Evolutionary conservation across 2,797 vertebrate species (phyloP), one percentile per base, ranked within the genome.

Genomic region (Steatocranus sp.): DNA sequence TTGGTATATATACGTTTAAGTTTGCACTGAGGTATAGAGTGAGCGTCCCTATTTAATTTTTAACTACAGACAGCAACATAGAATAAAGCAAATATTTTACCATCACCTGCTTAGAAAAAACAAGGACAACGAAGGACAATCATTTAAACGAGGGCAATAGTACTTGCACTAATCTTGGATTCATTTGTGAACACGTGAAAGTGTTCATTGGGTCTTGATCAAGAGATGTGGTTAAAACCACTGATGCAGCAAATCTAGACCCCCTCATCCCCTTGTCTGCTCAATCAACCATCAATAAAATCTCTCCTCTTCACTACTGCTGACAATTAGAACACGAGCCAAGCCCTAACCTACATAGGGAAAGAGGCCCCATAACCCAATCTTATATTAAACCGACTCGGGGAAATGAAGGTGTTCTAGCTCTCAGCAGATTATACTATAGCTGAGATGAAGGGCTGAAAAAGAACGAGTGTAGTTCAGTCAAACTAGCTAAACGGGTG

Each of bases 401-500:
- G 23, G 61, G 80, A 81, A 87, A 87, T 70, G 27, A 80, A 92
- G 82, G 81, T 90, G 76, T 34, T 83, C 85, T 76, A 88, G 86
- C 87, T 91, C 82, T 68, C 53, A 58, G 89, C 83, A 89, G 84
- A 90, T 88, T 89, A 90, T 81, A 89, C 81, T 92, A 90, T 83
- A 91, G 87, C 88, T 75, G 20, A 86, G 86, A 87, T 92, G 92
- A 88, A 89, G 87, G 83, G 83, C 81, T 91, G 88, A 82, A 89
- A 92, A 94, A 86, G 78, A 89, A 81, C 75, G 83, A 92, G 88
- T 83, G 88, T 86, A 93, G 87, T 92, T 92, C 87, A 92, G 92
- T 93, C 91, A 91, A 93, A 94, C 90, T 90, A 93, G 91, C 92
- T 94, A 92, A 96, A 96, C 81, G 91, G 92, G 88, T 86, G 90